Evolutionary conservation across 1,140 invertebrate species (phyloP).

Genomic region (Anthonomus grandis): DNA sequence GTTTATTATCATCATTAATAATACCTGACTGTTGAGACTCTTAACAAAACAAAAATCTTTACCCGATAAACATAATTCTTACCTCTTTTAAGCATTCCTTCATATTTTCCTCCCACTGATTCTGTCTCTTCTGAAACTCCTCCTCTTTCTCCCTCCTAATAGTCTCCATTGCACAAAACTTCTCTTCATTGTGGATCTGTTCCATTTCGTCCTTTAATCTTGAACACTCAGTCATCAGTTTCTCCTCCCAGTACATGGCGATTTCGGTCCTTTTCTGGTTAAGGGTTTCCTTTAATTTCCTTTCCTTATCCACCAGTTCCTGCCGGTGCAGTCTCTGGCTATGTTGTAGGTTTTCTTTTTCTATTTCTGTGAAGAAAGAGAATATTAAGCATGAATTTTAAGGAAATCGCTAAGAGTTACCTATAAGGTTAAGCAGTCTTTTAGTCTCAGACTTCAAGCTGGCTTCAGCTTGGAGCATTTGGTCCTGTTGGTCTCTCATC

Average conservation of each 20-base stretch:
- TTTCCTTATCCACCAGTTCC: constrained; percentile 56
- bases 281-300: constrained; percentile 52
- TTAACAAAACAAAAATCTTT: constrained; percentile 32
- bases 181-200: constrained; percentile 58
- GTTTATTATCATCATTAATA: no score
- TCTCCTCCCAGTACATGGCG: constrained; percentile 55
- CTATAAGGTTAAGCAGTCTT: constrained; percentile 50
- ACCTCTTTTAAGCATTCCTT: constrained; percentile 56
- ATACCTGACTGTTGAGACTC: not conserved
- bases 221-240: constrained; percentile 49
- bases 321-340: constrained; percentile 46
- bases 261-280: constrained; percentile 58
- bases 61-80: constrained; percentile 45
- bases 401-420: not conserved
- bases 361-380: constrained; percentile 42
- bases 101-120: constrained; percentile 55
- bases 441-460: constrained; percentile 56
- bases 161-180: constrained; percentile 55
- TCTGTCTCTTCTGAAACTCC: constrained; percentile 52
- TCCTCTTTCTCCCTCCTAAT: constrained; percentile 51
- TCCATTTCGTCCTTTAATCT: constrained; percentile 60
- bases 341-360: constrained; percentile 51
- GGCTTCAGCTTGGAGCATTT: constrained; percentile 55
- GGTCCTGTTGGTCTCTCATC: constrained; percentile 56
- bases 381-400: not conserved